A percentile compares a stretch with the other conserved stretches of the same genome.
These are phyloP conservation scores for Muscicapa adusta DNA, from an alignment of 2,113 vertebrate genomes.

Conservation along the genomic window DNA sequence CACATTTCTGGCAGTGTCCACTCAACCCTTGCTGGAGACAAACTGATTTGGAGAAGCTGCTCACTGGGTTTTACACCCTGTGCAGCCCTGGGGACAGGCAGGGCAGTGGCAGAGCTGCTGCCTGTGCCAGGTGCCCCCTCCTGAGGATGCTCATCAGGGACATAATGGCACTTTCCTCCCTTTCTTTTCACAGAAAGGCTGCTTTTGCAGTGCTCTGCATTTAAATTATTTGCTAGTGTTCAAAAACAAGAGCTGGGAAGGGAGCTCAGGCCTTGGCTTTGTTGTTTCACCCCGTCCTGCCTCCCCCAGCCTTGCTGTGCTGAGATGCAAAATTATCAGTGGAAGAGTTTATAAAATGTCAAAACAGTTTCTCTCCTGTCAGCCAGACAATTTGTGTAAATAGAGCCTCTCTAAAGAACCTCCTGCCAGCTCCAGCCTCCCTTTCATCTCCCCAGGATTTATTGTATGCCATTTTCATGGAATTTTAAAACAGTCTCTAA, in stretches of 20 bases:
- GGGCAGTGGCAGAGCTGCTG: neutral
- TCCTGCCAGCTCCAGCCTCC: neutral
- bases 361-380: neutral
- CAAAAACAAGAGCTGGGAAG: neutral
- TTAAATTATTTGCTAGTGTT: neutral
- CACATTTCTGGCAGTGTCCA: neutral
- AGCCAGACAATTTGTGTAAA: neutral
- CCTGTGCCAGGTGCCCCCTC: neutral
- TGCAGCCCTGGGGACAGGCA: accelerated
- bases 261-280: neutral
- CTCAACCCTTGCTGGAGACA: neutral
- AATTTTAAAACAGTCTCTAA: neutral
- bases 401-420: neutral
- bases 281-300: neutral
- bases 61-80: accelerated
- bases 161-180: neutral
- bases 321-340: neutral
- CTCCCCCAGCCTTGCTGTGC: neutral
- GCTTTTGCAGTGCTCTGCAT: neutral
- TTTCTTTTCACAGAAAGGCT: neutral
- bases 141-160: neutral
- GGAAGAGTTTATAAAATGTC: neutral
- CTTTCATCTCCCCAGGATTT: neutral
- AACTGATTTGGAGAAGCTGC: neutral
- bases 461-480: neutral